Conservation (phyloP, 2,797 vertebrate genomes). For the Limosa lapponica region DNA sequence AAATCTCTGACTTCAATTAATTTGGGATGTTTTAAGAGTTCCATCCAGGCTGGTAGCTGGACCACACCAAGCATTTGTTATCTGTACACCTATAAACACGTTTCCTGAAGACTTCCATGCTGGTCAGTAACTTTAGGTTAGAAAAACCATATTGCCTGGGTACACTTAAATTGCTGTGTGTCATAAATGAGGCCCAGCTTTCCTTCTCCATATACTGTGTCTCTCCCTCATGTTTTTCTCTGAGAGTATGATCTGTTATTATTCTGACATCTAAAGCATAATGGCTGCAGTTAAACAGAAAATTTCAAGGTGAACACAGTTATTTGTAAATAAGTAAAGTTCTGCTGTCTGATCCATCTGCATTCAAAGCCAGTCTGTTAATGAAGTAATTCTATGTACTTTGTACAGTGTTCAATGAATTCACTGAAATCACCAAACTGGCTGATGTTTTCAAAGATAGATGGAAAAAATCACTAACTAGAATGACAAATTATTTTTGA, state of each 20-base stretch:
- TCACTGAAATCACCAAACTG: not conserved
- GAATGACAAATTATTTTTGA: not conserved
- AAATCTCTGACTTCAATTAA: not conserved
- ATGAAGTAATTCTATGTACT: not conserved
- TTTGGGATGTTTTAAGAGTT: not conserved
- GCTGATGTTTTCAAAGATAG: not conserved
- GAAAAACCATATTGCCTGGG: not conserved
- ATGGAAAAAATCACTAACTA: not conserved
- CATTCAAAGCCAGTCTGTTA: not conserved
- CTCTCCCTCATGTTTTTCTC: not conserved
- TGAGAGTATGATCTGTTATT: not conserved
- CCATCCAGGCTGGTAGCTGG: not conserved
- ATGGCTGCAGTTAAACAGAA: not conserved
- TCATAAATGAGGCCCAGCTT: not conserved
- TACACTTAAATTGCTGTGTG: not conserved
- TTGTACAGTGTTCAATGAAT: not conserved
- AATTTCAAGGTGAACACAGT: not conserved
- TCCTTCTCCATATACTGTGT: not conserved
- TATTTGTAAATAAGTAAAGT: not conserved
- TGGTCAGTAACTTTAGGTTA: not conserved
- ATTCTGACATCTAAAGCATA: not conserved
- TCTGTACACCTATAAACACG: not conserved
- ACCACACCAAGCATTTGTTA: not conserved
- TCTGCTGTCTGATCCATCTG: not conserved
- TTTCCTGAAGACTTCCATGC: not conserved